A percentile compares a stretch with the other conserved stretches of the same genome.
Conservation (phyloP, 1,140 invertebrate genomes). For the Bradynema listronoti region DNA sequence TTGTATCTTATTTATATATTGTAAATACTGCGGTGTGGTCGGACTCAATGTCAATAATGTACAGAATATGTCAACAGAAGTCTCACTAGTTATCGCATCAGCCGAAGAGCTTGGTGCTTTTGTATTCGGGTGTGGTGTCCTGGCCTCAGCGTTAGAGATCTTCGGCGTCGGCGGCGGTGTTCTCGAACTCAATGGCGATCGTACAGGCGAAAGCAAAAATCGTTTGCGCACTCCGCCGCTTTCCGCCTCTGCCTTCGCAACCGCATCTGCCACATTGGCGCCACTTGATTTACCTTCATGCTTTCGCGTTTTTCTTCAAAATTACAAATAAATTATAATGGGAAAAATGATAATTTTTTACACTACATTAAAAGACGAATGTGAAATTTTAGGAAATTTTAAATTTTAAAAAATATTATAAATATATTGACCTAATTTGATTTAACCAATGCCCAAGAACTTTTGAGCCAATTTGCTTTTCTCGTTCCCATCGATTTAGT, state of each 20-base stretch:
- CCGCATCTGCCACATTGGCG: slow-evolving; percentile 1
- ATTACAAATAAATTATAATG: slow-evolving; percentile 7
- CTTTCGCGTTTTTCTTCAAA: slow-evolving; percentile 52
- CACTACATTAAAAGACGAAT: slow-evolving; percentile 16
- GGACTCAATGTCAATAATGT: too few relatives aligned
- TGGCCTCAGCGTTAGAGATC: not conserved
- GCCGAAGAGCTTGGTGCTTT: not conserved
- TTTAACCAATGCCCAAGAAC: slow-evolving; percentile 57
- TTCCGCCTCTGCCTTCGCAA: not conserved
- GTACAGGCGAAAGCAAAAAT: slow-evolving; percentile 40
- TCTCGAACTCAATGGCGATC: not conserved
- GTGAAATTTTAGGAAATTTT: not conserved
- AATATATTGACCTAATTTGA: slow-evolving; percentile 42
- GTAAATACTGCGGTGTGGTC: not conserved
- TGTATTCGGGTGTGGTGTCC: slow-evolving; percentile 6
- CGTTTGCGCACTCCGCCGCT: slow-evolving; percentile 21
- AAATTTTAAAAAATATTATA: slow-evolving; percentile 11
- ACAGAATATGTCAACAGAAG: too few relatives aligned
- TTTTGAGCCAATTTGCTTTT: slow-evolving; percentile 55
- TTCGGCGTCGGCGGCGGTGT: slow-evolving; percentile 7
- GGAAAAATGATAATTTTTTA: slow-evolving; percentile 9
- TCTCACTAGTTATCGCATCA: too few relatives aligned
- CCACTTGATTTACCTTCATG: slow-evolving; percentile 33
- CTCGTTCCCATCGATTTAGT: slow-evolving; percentile 51
- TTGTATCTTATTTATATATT: not conserved